Base-by-base conservation (phyloP, 2,797 vertebrate species). In the Sphenodon punctatus region DNA sequence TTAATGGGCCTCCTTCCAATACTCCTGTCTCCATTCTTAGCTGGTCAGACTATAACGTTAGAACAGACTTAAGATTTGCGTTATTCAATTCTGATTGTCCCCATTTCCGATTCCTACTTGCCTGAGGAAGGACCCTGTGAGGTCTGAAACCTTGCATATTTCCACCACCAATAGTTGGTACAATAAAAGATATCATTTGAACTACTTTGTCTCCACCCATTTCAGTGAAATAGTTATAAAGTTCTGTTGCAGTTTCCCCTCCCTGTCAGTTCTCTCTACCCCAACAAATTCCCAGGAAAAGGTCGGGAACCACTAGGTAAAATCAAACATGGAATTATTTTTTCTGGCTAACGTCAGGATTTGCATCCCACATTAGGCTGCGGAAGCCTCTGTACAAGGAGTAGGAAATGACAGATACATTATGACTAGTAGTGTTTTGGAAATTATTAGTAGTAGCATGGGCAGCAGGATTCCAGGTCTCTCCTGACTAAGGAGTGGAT, bases 331-430 rank as follows among this genome's bases (percentile, higher is more conserved):
- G 55, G 75, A 80, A 36, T 36, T 32, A 58, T 20, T 19, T 36
- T 58, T 78, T 41, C 77, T 55, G 49, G 67, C 82, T 87, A 61
- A 32, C 76, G 64, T 67, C 71, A 90, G 87, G 78, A 76, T 75
- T 77, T 82, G 70, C 78, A 69, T 72, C 80, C 65, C 68, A 82
- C 74, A 56, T 5, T n/a, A n/a, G n/a, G n/a, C 14, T 61, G 34
- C 10, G 30, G 3, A 34, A 41, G 13, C 20, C 14, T 25, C 20
- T 30, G 39, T 43, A 14, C 63, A 53, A 69, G 10, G 30, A 53
- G 25, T 65, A 15, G 30, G 61, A 73, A 19, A 48, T 30, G n/a
- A n/a, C n/a, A n/a, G n/a, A n/a, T 67, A 75, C 71, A 30, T 64
- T n/a, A 41, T 6, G 78, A 76, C 55, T 66, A 75, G 27, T 72